Conservation (phyloP, 2,113 vertebrate species). For the Acinonyx jubatus region DNA sequence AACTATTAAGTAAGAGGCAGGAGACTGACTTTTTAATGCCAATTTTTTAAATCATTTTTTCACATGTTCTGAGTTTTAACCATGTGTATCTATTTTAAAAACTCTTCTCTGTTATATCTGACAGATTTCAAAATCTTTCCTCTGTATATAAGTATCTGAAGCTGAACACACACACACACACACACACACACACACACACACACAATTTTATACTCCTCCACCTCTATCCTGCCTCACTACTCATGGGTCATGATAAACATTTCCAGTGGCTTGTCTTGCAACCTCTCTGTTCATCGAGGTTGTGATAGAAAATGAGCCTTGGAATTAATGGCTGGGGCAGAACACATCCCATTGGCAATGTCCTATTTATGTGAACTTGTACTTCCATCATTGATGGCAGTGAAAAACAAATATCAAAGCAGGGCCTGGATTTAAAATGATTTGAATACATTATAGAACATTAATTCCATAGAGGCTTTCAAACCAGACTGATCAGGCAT, state of each 20-base stretch:
- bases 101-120: not conserved
- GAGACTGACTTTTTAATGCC: not conserved
- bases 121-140: not conserved
- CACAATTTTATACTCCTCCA: not conserved
- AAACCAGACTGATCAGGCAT: not conserved
- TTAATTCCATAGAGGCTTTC: slow-evolving; percentile 50
- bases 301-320: not conserved
- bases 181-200: not conserved
- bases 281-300: not conserved
- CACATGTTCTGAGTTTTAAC: not conserved
- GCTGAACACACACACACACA: too few species aligned
- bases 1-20: not conserved
- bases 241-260: not conserved
- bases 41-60: not conserved
- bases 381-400: not conserved
- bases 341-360: not conserved
- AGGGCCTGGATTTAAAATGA: not conserved
- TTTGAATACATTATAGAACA: slow-evolving; percentile 14
- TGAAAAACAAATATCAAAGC: slow-evolving; percentile 6
- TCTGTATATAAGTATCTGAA: not conserved
- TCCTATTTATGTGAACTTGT: not conserved
- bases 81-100: not conserved
- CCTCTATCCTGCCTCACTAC: not conserved
- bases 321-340: not conserved
- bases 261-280: not conserved